phyloP scores from a whole-genome alignment of 2,888 invertebrate species.

The Scaeva pyrastri region DNA sequence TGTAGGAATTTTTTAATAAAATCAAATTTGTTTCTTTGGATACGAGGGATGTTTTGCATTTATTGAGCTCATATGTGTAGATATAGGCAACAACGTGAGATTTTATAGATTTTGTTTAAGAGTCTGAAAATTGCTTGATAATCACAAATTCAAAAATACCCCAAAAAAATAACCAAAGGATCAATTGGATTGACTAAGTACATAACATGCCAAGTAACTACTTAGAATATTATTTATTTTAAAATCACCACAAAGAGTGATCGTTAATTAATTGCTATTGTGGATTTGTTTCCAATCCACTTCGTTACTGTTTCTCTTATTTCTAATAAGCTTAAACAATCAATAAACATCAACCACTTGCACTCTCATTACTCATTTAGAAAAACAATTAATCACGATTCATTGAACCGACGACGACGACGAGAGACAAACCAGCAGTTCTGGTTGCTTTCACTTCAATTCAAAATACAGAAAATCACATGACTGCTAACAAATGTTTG shows the following conservation, averaged over 20 bases:
- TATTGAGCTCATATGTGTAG: too few species aligned
- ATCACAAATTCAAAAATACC: too few species aligned
- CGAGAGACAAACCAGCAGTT: background rate
- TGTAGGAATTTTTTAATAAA: too few species aligned
- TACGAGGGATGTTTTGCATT: too few species aligned
- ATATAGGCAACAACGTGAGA: too few species aligned
- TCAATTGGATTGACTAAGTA: too few species aligned
- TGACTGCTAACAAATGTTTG: background rate
- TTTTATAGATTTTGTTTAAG: too few species aligned
- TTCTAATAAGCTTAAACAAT: background rate
- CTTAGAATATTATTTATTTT: background rate
- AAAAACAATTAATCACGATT: conserved; percentile 4
- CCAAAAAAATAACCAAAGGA: too few species aligned
- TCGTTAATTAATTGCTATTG: background rate
- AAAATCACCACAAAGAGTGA: background rate
- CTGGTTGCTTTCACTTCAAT: background rate
- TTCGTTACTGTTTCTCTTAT: background rate
- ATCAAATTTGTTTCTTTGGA: too few species aligned
- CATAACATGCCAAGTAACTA: too few species aligned
- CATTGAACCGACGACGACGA: background rate
- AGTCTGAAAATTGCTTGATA: too few species aligned
- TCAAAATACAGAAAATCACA: conserved; percentile 7
- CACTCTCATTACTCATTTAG: conserved; percentile 7
- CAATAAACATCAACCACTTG: conserved; percentile 31
- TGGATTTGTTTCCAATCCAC: background rate